Evolutionary conservation across 2,113 vertebrate species (phyloP).

Genomic region (Paramormyrops kingsleyae): DNA sequence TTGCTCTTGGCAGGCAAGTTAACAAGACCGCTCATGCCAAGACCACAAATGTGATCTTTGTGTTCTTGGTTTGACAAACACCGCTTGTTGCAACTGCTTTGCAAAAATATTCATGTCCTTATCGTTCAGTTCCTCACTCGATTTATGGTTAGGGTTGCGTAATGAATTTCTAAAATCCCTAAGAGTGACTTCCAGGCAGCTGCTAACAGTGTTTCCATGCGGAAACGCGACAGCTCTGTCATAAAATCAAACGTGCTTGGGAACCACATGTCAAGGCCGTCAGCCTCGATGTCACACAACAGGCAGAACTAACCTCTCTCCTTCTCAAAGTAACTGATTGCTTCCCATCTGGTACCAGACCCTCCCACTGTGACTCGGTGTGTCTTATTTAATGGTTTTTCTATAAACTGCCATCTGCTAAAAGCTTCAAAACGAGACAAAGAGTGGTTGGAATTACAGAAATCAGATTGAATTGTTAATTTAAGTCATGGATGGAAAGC

Average conservation of each 20-base stretch:
- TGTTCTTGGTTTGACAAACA: not conserved
- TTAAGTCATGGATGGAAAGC: slow-evolving; percentile 14
- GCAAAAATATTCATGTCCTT: not conserved
- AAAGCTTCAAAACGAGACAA: slow-evolving; percentile 12
- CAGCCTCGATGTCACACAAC: not conserved
- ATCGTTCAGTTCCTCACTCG: not conserved
- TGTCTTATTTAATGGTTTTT: slow-evolving; percentile 5
- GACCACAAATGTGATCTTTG: not conserved
- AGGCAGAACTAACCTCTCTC: not conserved
- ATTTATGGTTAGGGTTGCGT: not conserved
- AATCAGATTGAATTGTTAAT: slow-evolving; percentile 21
- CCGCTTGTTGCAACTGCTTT: not conserved
- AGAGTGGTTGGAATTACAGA: slow-evolving; percentile 14
- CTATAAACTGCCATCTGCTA: slow-evolving; percentile 19
- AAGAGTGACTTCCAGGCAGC: not conserved
- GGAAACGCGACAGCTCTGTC: not conserved
- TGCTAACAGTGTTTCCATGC: not conserved
- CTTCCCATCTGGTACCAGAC: slow-evolving; percentile 1
- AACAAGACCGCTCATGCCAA: not conserved
- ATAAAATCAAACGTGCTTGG: not conserved
- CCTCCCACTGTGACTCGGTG: not conserved
- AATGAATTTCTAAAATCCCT: not conserved
- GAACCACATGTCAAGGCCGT: not conserved
- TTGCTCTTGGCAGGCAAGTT: not conserved
- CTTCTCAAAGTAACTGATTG: not conserved